Evolutionary conservation across 2,888 invertebrate species (phyloP), one percentile per base, ranked within the genome.

Genomic region (Rhagonycha lutea): DNA sequence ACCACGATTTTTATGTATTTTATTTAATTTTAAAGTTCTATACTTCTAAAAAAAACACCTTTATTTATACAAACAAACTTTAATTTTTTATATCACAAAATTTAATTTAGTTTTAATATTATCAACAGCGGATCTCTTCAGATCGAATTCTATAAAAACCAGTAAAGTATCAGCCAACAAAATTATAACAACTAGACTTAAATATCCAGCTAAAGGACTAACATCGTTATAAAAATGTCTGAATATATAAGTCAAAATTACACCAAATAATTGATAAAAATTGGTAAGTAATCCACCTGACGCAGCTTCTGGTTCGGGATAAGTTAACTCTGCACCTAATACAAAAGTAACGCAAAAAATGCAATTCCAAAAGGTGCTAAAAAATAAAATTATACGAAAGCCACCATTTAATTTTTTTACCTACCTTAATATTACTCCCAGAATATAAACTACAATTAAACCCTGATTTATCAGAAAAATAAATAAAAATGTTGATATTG

Each of bases 261-360:
- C 82, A 3, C 83, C 80, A 60, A 84, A 82, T 1, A 84, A 14
- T 67, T 82, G 84, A 71, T 82, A 83, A 7, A 92, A 93, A 9
- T 96, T 97, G 86, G 98, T 98, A 68, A 99, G 89, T 61, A 98
- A 89, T 1, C 98, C 98, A 5, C 97, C 95, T 0, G 97, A 95
- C 0, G 97, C 97, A 11, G 97, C 97, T 89, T 99, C 98, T 0
- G 98, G 95, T 85, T 97, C 95, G 0, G 98, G 98, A 85, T 96
- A 98, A 0, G 98, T 98, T 28, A 98, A 90, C 89, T 98, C 98
- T 0, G 98, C 96, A 1, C 96, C 97, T 84, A 97, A 96, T 87
- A 98, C 98, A 88, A 97, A 98, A 2, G 98, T 98, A 26, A 98
- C 95, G 0, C 98, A 97, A 72, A 98, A 88, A 85, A 97, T 98